phyloP scores from a whole-genome alignment of 2,888 invertebrate genomes.

The Euphydryas editha region DNA sequence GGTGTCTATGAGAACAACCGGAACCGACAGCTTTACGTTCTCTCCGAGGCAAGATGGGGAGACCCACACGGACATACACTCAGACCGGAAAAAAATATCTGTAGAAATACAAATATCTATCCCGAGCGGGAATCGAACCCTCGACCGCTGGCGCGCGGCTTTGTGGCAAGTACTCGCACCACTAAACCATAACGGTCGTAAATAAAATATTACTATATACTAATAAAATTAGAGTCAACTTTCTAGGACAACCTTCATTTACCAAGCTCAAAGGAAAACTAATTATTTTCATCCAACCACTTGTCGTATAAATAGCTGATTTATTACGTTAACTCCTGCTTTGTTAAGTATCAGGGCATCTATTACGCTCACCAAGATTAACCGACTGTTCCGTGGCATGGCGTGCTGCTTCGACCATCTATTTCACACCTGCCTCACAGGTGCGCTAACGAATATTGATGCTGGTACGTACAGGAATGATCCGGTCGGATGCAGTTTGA shows the following conservation, averaged over 20 bases:
- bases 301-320: constrained; percentile 1
- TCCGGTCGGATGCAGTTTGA: constrained; percentile 7
- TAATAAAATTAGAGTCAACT: no score
- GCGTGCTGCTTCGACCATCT: background rate
- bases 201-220: no score
- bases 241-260: background rate
- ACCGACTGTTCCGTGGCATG: background rate
- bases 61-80: no score
- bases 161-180: no score
- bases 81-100: no score
- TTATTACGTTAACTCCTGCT: background rate
- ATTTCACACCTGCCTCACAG: constrained; percentile 2
- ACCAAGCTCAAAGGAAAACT: background rate
- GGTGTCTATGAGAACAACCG: no score
- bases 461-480: background rate
- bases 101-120: no score
- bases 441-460: constrained; percentile 10
- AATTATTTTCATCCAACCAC: background rate
- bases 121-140: no score
- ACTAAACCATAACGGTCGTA: no score
- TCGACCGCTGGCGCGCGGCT: no score
- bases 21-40: no score
- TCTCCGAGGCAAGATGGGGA: no score
- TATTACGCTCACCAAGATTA: constrained; percentile 5
- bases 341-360: constrained; percentile 2